Conservation (phyloP, 2,797 vertebrate species). For the Sebastes matsubarae region DNA sequence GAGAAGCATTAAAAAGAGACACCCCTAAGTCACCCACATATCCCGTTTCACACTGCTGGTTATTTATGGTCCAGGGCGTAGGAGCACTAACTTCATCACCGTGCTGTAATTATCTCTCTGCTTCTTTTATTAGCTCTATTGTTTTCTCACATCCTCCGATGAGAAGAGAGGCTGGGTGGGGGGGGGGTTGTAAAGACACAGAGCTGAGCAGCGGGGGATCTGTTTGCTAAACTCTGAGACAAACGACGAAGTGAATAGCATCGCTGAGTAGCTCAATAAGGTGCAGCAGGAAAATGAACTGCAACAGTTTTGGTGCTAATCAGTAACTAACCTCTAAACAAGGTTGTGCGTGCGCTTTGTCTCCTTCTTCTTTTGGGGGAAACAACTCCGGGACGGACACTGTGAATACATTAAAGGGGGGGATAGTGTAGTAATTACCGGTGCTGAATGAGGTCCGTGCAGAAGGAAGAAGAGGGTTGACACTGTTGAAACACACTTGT, state of each 20-base stretch:
- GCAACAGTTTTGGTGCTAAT: conserved; percentile 74
- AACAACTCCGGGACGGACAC: conserved; percentile 51
- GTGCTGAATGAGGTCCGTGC: conserved; percentile 46
- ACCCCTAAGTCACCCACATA: conserved; percentile 43
- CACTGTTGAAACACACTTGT: conserved; percentile 60
- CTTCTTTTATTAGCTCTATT: conserved; percentile 74
- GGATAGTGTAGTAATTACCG: conserved; percentile 65
- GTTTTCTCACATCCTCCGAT: conserved; percentile 75
- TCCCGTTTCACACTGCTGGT: conserved; percentile 59
- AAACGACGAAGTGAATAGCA: conserved; percentile 69
- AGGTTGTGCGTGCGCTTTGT: conserved; percentile 63
- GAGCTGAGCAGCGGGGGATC: conserved; percentile 67
- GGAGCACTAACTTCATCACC: conserved; percentile 46
- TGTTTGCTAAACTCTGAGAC: conserved; percentile 74
- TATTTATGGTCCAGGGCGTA: conserved; percentile 51
- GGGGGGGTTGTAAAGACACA: conserved; percentile 69
- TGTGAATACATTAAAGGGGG: conserved; percentile 57
- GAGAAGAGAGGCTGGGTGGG: conserved; percentile 32
- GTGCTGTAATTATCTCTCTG: conserved; percentile 67
- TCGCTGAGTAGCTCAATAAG: conserved; percentile 67
- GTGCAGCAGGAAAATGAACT: conserved; percentile 73
- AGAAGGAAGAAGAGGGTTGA: conserved; percentile 35
- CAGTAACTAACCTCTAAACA: conserved; percentile 75
- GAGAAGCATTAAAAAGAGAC: conserved; percentile 33
- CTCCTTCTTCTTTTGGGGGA: conserved; percentile 17